A percentile compares a stretch with the other conserved stretches of the same genome.
Conservation (phyloP, 2,888 invertebrate species). For the Matsumyia berberina region DNA sequence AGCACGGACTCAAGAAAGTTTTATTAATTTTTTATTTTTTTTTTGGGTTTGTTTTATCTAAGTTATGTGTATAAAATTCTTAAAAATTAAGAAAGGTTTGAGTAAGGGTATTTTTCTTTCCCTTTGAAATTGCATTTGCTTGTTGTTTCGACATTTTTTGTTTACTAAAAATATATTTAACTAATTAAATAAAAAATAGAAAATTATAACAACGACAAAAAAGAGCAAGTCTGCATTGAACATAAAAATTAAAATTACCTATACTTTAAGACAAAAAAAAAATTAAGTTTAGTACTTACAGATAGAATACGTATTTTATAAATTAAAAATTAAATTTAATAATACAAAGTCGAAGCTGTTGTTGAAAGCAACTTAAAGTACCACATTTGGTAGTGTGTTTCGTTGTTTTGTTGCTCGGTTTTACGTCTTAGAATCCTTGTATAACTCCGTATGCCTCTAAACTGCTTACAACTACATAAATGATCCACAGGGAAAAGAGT, state of each 20-base stretch:
- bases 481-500: slow-evolving; percentile 94
- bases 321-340: slow-evolving; percentile 62
- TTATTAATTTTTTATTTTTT: slow-evolving; percentile 1
- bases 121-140: slow-evolving; percentile 29
- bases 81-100: slow-evolving; percentile 49
- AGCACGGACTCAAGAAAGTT: slow-evolving; percentile 19
- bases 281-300: slow-evolving; percentile 53
- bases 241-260: slow-evolving; percentile 17
- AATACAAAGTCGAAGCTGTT: slow-evolving; percentile 65
- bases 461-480: slow-evolving; percentile 96
- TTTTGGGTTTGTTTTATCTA: slow-evolving; percentile 27
- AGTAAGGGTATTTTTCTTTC: slow-evolving; percentile 21
- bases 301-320: slow-evolving; percentile 41
- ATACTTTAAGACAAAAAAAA: slow-evolving; percentile 15
- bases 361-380: slow-evolving; percentile 43
- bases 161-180: slow-evolving; percentile 20
- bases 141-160: slow-evolving; percentile 19
- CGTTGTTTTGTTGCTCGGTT: slow-evolving; percentile 63
- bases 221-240: slow-evolving; percentile 14
- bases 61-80: slow-evolving; percentile 64
- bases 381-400: slow-evolving; percentile 38
- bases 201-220: slow-evolving; percentile 10
- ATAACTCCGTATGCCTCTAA: slow-evolving; percentile 97
- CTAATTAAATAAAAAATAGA: slow-evolving; percentile 18
- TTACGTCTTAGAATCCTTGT: slow-evolving; percentile 89